phyloP scores from a whole-genome alignment of 2,113 vertebrate species.

The Serilophus lunatus region DNA sequence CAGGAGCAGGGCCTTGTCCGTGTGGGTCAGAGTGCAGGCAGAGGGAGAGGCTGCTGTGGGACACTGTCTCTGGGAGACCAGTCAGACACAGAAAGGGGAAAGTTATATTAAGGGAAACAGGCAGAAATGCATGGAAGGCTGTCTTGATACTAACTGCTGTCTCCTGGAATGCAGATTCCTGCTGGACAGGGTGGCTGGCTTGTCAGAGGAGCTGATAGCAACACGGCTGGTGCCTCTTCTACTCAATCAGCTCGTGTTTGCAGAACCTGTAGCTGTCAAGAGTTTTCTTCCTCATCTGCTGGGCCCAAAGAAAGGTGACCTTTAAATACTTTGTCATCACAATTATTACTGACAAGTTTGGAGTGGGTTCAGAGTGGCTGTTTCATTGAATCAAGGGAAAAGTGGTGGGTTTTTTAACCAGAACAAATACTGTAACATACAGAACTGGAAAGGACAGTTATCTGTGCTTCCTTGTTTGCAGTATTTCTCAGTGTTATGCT shows the following conservation, averaged over 20 bases:
- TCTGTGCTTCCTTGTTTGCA: neutral
- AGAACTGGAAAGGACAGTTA: neutral
- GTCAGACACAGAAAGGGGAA: neutral
- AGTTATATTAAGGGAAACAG: neutral
- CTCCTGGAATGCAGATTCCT: slow-evolving; percentile 81
- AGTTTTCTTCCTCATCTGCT: slow-evolving; percentile 96
- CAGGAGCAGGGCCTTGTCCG: neutral
- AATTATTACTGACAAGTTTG: neutral
- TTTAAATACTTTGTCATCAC: neutral
- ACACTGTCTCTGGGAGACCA: neutral
- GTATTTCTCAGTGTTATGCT: neutral
- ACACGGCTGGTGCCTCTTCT: slow-evolving; percentile 89
- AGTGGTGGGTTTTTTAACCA: neutral
- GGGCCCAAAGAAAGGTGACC: slow-evolving; percentile 88
- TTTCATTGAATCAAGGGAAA: neutral
- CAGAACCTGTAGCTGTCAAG: slow-evolving; percentile 95
- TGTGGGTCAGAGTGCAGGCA: neutral
- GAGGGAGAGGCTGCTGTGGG: neutral
- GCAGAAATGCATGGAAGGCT: neutral
- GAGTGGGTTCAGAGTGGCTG: neutral
- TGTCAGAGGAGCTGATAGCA: slow-evolving; percentile 90
- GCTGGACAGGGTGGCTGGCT: slow-evolving; percentile 85
- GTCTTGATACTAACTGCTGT: neutral
- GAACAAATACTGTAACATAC: neutral
- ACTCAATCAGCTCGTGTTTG: slow-evolving; percentile 92